Evolutionary conservation across 2,113 vertebrate genomes (phyloP).

Genomic region (Siniperca chuatsi): DNA sequence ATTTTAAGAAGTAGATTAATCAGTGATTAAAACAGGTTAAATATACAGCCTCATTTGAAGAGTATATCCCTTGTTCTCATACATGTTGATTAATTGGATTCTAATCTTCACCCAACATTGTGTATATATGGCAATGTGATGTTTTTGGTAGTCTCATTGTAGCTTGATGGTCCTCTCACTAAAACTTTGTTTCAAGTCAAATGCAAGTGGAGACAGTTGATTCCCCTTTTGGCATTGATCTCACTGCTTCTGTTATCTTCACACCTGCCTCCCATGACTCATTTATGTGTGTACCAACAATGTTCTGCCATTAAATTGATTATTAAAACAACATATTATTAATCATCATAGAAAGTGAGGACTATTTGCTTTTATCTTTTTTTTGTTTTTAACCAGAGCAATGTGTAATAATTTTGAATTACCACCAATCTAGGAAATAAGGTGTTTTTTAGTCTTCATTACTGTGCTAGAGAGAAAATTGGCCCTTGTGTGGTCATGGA

Average conservation of each 20-base stretch:
- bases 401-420: neutral
- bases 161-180: neutral
- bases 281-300: neutral
- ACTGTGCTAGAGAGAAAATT: neutral
- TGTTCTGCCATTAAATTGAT: neutral
- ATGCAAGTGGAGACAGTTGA: neutral
- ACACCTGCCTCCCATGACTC: neutral
- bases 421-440: neutral
- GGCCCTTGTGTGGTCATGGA: constrained; percentile 26
- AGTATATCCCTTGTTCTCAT: neutral
- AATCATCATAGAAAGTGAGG: neutral
- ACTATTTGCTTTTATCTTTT: neutral
- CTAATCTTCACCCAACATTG: neutral
- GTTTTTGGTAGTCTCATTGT: neutral
- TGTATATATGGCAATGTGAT: neutral
- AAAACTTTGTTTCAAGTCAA: neutral
- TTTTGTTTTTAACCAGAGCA: neutral
- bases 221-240: neutral
- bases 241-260: neutral
- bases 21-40: neutral
- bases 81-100: neutral
- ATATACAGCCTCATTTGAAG: neutral
- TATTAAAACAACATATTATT: neutral
- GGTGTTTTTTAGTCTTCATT: neutral
- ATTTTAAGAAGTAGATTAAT: neutral